These are phyloP conservation scores for Cetoscarus ocellatus DNA, from an alignment of 2,797 vertebrate species.

Conservation along the genomic window DNA sequence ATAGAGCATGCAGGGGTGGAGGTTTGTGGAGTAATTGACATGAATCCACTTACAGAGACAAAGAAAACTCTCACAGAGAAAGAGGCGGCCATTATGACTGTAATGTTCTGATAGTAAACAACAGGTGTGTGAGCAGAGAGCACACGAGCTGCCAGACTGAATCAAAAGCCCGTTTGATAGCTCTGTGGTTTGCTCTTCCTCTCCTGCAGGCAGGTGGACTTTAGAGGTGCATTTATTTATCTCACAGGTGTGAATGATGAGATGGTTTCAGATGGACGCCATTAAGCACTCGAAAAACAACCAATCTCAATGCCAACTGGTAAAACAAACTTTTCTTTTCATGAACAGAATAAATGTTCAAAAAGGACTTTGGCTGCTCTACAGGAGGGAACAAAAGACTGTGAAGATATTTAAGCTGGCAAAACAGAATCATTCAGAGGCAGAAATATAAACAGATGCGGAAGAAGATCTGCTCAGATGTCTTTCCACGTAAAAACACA, in stretches of 20 bases:
- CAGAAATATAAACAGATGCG: too few species aligned
- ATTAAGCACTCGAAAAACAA: background rate
- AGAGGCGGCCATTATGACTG: background rate
- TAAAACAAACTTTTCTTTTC: slow-evolving; percentile 5
- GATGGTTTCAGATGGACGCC: slow-evolving; percentile 14
- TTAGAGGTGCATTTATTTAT: slow-evolving; percentile 21
- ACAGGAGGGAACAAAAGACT: background rate
- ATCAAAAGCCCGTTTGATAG: slow-evolving; percentile 4
- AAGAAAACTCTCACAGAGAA: background rate
- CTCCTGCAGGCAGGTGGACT: slow-evolving; percentile 8
- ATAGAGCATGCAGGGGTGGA: background rate
- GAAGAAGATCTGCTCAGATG: background rate
- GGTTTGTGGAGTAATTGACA: slow-evolving; percentile 4
- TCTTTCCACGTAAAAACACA: background rate
- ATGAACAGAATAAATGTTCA: too few species aligned
- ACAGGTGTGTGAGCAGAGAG: slow-evolving; percentile 11
- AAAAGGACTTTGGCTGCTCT: background rate
- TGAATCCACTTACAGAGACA: background rate
- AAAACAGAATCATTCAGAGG: too few species aligned
- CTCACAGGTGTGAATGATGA: slow-evolving; percentile 23
- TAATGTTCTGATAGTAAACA: slow-evolving; percentile 3
- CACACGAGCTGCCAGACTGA: slow-evolving; percentile 3
- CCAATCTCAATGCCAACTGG: slow-evolving; percentile 9
- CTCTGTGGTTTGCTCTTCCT: background rate
- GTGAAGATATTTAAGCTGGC: too few species aligned